These are phyloP conservation scores for Tachina lurida DNA, from an alignment of 2,888 invertebrate genomes.

Conservation along the genomic window DNA sequence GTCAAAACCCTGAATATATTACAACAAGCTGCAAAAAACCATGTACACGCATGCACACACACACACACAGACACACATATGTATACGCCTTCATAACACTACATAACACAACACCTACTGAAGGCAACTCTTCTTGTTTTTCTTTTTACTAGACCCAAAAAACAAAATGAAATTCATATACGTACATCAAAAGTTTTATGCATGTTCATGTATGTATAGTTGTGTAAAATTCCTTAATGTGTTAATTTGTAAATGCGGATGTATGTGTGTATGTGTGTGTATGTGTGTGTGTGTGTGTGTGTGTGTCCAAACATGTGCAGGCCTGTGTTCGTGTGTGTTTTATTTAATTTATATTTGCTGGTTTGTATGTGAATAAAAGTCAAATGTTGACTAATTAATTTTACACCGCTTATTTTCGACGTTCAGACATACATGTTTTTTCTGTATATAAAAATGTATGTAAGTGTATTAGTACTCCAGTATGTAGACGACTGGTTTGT, in stretches of 20 bases:
- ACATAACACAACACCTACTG: constrained; percentile 10
- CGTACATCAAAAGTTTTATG: neutral
- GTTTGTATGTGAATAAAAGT: constrained; percentile 51
- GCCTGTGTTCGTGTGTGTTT: neutral
- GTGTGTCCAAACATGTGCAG: neutral
- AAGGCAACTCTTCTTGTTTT: neutral
- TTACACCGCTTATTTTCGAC: constrained; percentile 52
- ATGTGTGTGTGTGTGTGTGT: neutral
- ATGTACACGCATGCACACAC: neutral
- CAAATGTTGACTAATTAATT: constrained; percentile 69
- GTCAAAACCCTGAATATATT: neutral
- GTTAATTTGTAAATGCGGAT: constrained; percentile 31
- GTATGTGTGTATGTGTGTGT: neutral
- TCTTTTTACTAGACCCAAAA: neutral
- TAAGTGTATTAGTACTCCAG: neutral
- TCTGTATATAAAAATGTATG: neutral
- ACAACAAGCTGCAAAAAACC: neutral
- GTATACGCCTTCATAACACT: neutral
- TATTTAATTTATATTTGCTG: constrained; percentile 24
- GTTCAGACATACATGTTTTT: neutral
- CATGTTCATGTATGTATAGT: neutral
- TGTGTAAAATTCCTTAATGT: constrained; percentile 16
- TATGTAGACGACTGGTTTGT: neutral
- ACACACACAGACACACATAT: neutral
- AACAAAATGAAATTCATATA: neutral